A percentile compares a stretch with the other conserved stretches of the same genome.
Conservation (phyloP, 2,797 vertebrate species). For the Hippocampus kuda region DNA sequence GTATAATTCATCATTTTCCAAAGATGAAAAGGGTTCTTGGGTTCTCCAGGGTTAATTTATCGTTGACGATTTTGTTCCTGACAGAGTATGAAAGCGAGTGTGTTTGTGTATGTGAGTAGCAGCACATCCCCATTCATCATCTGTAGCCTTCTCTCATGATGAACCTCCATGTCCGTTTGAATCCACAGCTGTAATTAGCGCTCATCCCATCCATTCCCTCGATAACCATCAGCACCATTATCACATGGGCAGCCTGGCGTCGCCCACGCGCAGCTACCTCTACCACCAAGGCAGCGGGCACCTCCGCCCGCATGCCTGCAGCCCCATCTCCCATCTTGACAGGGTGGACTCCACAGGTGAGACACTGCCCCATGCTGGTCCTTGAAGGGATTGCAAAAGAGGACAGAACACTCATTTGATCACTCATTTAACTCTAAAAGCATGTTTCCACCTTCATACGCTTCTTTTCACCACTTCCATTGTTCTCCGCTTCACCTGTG, state of each 20-base stretch:
- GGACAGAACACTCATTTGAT: conserved; percentile 2
- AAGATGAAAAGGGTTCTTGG: too few relatives aligned
- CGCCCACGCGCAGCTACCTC: conserved; percentile 87
- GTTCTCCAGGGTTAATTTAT: background rate
- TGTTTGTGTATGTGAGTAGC: conserved; percentile 10
- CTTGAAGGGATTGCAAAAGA: background rate
- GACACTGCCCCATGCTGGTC: conserved; percentile 52
- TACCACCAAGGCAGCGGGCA: conserved; percentile 77
- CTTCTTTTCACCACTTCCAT: background rate
- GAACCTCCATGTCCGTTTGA: conserved; percentile 68
- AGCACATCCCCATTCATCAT: conserved; percentile 16
- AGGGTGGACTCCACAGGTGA: conserved; percentile 97
- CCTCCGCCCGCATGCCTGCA: conserved; percentile 69
- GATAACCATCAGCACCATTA: conserved; percentile 99
- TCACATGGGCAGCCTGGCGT: conserved; percentile 95
- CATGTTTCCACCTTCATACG: background rate
- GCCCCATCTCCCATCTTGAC: conserved; percentile 87
- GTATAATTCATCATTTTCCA: too few relatives aligned
- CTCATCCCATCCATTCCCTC: conserved; percentile 99
- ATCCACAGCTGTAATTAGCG: conserved; percentile 98
- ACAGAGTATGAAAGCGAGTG: background rate
- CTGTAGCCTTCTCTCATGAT: conserved; percentile 14
- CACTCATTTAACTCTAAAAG: conserved; percentile 16
- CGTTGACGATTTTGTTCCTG: background rate
- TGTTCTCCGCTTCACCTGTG: background rate